These are phyloP conservation scores for Drosophila pseudoananassae DNA, from an alignment of 1,140 invertebrate genomes.

Conservation along the genomic window DNA sequence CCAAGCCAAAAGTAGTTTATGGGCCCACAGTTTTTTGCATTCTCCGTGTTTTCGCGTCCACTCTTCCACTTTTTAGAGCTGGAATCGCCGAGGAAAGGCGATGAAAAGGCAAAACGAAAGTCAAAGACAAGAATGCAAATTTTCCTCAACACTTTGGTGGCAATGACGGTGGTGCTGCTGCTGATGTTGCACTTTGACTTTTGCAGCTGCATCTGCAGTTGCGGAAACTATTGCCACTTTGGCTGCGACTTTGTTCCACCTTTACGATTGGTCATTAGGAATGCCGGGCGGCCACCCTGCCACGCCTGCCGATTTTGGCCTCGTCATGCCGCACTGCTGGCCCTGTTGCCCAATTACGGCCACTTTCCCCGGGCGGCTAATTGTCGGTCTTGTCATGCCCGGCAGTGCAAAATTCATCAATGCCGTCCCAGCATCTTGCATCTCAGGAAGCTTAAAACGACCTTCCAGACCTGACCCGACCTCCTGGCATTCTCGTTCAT, in stretches of 20 bases:
- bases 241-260: slow-evolving; percentile 40
- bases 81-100: slow-evolving; percentile 30
- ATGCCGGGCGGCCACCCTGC: slow-evolving; percentile 9
- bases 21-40: slow-evolving; percentile 58
- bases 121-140: slow-evolving; percentile 66
- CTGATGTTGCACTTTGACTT: slow-evolving; percentile 35
- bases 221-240: slow-evolving; percentile 17
- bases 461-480: slow-evolving; percentile 6
- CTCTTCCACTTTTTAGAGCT: neutral
- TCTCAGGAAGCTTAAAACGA: slow-evolving; percentile 7
- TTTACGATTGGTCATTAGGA: slow-evolving; percentile 34
- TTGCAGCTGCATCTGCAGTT: slow-evolving; percentile 29
- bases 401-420: slow-evolving; percentile 27
- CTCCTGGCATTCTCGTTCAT: slow-evolving; percentile 16
- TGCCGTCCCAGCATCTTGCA: neutral
- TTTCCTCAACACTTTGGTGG: slow-evolving; percentile 29
- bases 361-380: slow-evolving; percentile 52
- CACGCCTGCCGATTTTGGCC: slow-evolving; percentile 30
- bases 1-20: slow-evolving; percentile 64
- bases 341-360: slow-evolving; percentile 46
- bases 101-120: slow-evolving; percentile 57
- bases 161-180: slow-evolving; percentile 12
- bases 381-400: slow-evolving; percentile 36
- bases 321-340: slow-evolving; percentile 43
- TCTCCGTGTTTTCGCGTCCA: slow-evolving; percentile 6